Evolutionary conservation across 2,797 vertebrate species (phyloP).

Genomic region (Melanotaenia nigrans): DNA sequence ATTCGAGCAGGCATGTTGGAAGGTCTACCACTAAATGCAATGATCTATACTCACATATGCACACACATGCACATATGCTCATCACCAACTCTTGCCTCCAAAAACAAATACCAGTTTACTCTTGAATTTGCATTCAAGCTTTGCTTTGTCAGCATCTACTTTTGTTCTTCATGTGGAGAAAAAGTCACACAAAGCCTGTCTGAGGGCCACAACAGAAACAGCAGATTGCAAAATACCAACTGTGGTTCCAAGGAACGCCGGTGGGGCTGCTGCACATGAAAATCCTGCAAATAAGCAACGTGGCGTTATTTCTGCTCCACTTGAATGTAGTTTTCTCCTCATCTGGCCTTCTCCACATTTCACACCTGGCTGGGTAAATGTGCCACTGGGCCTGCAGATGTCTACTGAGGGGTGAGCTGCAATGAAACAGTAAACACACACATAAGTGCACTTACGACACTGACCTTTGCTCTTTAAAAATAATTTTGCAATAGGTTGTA

Average conservation of each 20-base stretch:
- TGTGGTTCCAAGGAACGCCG: slow-evolving; percentile 39
- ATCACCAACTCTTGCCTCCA: slow-evolving; percentile 54
- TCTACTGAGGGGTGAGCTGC: slow-evolving; percentile 37
- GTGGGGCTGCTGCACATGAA: slow-evolving; percentile 37
- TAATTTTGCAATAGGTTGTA: not conserved
- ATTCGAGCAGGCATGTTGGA: slow-evolving; percentile 23
- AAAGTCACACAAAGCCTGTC: slow-evolving; percentile 51
- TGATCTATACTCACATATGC: slow-evolving; percentile 21
- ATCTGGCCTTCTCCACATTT: slow-evolving; percentile 72
- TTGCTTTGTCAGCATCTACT: slow-evolving; percentile 67
- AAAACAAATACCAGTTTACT: slow-evolving; percentile 70
- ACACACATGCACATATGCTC: slow-evolving; percentile 17
- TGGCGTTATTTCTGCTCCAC: slow-evolving; percentile 67
- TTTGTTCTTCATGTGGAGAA: slow-evolving; percentile 63
- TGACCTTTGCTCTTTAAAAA: slow-evolving; percentile 38
- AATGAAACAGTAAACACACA: slow-evolving; percentile 19
- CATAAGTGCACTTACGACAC: not conserved
- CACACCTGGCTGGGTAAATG: slow-evolving; percentile 77
- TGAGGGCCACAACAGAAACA: slow-evolving; percentile 52
- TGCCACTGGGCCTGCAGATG: slow-evolving; percentile 62
- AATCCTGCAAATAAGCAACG: slow-evolving; percentile 52
- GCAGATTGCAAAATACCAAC: slow-evolving; percentile 46
- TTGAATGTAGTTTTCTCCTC: slow-evolving; percentile 62
- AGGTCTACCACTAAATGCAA: slow-evolving; percentile 27
- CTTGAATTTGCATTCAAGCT: slow-evolving; percentile 61